These are phyloP conservation scores for Diplosoma virens DNA, from an alignment of 23 tunicate genomes.

Conservation along the genomic window DNA sequence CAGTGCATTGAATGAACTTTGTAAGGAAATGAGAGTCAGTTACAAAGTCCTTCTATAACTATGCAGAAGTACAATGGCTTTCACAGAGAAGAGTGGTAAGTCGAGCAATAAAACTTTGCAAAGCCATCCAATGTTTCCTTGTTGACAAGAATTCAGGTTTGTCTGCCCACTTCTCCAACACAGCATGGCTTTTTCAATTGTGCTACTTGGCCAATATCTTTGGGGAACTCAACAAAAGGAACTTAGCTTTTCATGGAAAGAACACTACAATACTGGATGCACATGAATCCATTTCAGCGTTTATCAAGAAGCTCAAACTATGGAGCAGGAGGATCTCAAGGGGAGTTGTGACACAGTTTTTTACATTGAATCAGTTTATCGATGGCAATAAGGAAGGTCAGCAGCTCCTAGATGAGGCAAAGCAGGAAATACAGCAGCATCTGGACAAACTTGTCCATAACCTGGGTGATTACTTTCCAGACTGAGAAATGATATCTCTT, in stretches of 20 bases:
- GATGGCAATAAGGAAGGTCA: conserved; percentile 7
- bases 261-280: conserved; percentile 5
- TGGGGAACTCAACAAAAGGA: conserved; percentile 1
- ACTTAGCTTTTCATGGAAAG: conserved; percentile 4
- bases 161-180: background rate
- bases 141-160: background rate
- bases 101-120: background rate
- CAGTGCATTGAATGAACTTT: background rate
- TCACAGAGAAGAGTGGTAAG: background rate
- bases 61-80: background rate
- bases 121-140: background rate
- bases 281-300: conserved; percentile 7
- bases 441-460: conserved; percentile 18
- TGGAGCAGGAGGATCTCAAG: conserved; percentile 16
- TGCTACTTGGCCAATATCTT: conserved; percentile 11
- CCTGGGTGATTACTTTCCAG: conserved; percentile 10
- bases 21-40: conserved; percentile 3
- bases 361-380: conserved; percentile 4
- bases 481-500: conserved; percentile 10
- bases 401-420: conserved; percentile 16
- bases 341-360: conserved; percentile 15
- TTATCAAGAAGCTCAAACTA: conserved; percentile 13
- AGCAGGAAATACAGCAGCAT: conserved; percentile 17
- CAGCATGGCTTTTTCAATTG: background rate
- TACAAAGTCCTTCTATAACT: background rate